phyloP scores from a whole-genome alignment of 2,797 vertebrate species.

The Urophycis tenuis region DNA sequence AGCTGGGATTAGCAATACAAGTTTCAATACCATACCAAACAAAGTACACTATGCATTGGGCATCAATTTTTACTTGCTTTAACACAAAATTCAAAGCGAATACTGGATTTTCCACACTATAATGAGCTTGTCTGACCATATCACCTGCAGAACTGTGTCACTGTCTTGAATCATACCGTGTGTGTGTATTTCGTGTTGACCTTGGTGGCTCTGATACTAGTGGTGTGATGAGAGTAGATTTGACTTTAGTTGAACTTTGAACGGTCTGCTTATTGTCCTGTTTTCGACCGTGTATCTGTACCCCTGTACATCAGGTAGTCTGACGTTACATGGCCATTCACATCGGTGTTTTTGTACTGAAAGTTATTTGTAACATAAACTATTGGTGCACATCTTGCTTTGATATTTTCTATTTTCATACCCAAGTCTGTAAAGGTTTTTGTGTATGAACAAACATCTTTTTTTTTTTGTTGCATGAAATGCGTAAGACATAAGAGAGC shows the following conservation, averaged over 20 bases:
- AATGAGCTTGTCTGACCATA: constrained; percentile 39
- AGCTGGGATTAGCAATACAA: constrained; percentile 51
- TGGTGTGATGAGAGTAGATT: constrained; percentile 34
- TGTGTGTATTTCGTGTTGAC: constrained; percentile 39
- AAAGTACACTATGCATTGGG: constrained; percentile 63
- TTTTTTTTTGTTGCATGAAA: constrained; percentile 63
- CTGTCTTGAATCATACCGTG: constrained; percentile 31
- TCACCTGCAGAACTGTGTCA: constrained; percentile 6
- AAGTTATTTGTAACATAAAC: constrained; percentile 65
- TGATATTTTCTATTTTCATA: constrained; percentile 81
- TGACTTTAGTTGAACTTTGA: constrained; percentile 26
- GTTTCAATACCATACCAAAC: constrained; percentile 55
- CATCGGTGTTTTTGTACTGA: constrained; percentile 65
- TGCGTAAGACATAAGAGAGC: constrained; percentile 56
- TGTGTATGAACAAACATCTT: constrained; percentile 57
- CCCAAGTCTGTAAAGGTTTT: constrained; percentile 68
- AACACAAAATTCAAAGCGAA: constrained; percentile 48
- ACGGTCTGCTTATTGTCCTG: constrained; percentile 40
- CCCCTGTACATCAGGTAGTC: constrained; percentile 59
- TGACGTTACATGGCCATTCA: constrained; percentile 56
- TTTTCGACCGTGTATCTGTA: constrained; percentile 47
- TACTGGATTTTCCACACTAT: constrained; percentile 31
- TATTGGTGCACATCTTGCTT: constrained; percentile 72
- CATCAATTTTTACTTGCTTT: constrained; percentile 47
- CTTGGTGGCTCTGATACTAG: constrained; percentile 33